Evolutionary conservation across 1,140 invertebrate genomes (phyloP).

Genomic region (Brachionus manjavacas): DNA sequence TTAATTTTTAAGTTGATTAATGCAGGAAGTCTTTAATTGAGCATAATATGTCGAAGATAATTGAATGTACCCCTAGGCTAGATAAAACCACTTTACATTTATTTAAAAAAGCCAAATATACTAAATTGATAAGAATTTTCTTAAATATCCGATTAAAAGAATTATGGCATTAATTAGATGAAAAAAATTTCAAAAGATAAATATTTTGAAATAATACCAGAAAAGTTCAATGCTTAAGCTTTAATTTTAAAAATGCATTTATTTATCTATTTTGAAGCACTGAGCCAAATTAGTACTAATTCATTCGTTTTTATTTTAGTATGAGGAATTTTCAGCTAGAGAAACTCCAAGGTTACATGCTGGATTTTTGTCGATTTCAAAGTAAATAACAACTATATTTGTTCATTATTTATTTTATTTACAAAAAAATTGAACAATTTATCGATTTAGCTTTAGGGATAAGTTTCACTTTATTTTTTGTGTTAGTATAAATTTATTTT

Average conservation of each 20-base stretch:
- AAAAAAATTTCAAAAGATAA: not conserved
- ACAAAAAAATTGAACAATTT: not conserved
- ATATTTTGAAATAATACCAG: not conserved
- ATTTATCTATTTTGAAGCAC: not conserved
- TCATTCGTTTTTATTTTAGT: not conserved
- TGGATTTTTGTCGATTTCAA: not conserved
- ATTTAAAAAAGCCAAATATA: not conserved
- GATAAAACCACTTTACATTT: not conserved
- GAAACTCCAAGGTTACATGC: not conserved
- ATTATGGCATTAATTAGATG: not conserved
- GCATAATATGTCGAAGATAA: not conserved
- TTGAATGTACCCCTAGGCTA: not conserved
- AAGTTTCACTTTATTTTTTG: not conserved
- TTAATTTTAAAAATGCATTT: not conserved
- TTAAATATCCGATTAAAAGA: not conserved
- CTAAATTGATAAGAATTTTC: not conserved
- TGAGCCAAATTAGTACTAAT: not conserved
- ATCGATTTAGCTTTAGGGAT: not conserved
- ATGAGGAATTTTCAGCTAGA: not conserved
- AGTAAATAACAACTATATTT: not conserved
- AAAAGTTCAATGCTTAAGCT: not conserved
- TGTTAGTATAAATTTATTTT: not conserved
- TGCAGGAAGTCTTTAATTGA: not conserved
- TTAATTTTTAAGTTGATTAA: not conserved
- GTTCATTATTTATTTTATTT: not conserved